phyloP scores from a whole-genome alignment of 2,888 invertebrate species.

The Dioctria linearis region DNA sequence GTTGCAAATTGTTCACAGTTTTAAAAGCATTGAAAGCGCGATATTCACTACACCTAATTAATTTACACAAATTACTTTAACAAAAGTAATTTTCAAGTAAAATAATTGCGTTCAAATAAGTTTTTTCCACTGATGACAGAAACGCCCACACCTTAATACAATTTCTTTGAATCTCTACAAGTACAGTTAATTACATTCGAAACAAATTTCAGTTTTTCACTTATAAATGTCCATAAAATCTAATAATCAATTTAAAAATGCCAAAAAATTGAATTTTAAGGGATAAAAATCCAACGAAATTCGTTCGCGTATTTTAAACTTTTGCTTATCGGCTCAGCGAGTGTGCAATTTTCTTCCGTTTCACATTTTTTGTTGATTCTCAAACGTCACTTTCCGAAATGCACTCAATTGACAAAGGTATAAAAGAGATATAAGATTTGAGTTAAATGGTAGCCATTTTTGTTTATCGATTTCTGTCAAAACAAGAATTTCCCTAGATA shows the following conservation, averaged over 20 bases:
- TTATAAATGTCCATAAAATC: neutral
- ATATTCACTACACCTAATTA: neutral
- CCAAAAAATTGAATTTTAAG: constrained; percentile 24
- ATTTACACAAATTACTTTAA: neutral
- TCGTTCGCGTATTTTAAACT: constrained; percentile 37
- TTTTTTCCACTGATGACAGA: constrained; percentile 26
- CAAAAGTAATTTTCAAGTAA: constrained; percentile 18
- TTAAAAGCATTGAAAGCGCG: neutral
- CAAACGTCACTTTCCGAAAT: constrained; percentile 49
- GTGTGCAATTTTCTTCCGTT: constrained; percentile 49
- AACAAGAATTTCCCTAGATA: neutral
- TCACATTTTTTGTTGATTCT: constrained; percentile 48
- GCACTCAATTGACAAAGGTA: constrained; percentile 19
- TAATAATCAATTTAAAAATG: constrained; percentile 1
- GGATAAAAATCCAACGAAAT: constrained; percentile 4
- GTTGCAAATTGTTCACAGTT: constrained; percentile 16
- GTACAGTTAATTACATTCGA: neutral
- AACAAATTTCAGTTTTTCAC: neutral
- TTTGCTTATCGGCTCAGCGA: constrained; percentile 44
- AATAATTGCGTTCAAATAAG: neutral
- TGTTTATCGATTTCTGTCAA: constrained; percentile 59
- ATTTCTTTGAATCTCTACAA: neutral
- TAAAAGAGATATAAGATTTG: neutral
- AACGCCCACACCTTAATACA: constrained; percentile 49
- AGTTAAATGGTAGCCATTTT: constrained; percentile 58